Base-by-base conservation (phyloP, 2,888 invertebrate species). In the Cheilosia variabilis region DNA sequence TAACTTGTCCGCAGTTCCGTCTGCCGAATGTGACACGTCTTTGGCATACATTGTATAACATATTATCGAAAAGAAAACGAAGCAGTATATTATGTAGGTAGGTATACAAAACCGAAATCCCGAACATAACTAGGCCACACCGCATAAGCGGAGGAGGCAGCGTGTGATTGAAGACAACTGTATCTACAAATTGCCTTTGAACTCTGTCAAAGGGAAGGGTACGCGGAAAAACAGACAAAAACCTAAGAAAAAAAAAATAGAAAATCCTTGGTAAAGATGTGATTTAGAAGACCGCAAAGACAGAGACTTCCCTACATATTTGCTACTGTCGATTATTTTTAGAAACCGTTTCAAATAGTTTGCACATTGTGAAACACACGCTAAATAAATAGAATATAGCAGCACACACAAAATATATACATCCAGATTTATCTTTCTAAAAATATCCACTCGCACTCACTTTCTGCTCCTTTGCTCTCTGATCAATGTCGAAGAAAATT, bases 361-460 rank as follows among this genome's bases (percentile, higher is more conserved):
- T 77, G 77, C 86, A 86, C 72, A 86, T 86, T 81, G 86, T 86
- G 86, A 81, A 86, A 86, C 72, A 81, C 62, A 86, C 77, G 68
- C 72, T 66, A 72, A 81, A 81, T 66, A 72, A 81, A 81, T 63
- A 86, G 72, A 81, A 79, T 66, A 52, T 66, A 69, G 50, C 45
- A 17, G 55, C 65, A 58, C 65, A 79, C 75, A 71, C 13, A 69
- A 79, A 53, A 73, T 37, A 22, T 1, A 22, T 22, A 66, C 37
- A 71, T 43, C 62, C 45, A 69, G 19, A 58, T 79, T 58, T 80
- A 66, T 66, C 27, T 58, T 62, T 86, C 86, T 86, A 86, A 81
- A 86, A 86, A 86, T 86, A 86, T 72, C 71, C 27, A 72, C 68
- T 76, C 86, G 86, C 86, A 86, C 86, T 86, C 81, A 86, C 86